Percentiles rank a stretch among this genome's conserved stretches.
phyloP scores from a whole-genome alignment of 2,888 invertebrate genomes.

The Cepaea hortensis region DNA sequence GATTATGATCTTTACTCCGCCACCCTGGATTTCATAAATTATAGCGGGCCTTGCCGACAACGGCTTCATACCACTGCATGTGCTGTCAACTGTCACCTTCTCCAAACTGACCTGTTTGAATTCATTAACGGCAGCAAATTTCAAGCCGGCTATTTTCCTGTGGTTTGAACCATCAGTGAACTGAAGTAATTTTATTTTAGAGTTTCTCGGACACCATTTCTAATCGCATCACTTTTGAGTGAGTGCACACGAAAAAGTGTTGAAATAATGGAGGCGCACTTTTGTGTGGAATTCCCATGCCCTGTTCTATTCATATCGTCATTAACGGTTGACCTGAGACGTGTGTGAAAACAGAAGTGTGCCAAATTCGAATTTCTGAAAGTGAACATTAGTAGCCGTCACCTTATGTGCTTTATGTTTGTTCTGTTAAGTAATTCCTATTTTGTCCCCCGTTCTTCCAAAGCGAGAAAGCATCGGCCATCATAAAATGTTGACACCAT shows the following conservation, averaged over 20 bases:
- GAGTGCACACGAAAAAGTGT: not conserved
- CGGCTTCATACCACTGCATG: too few species aligned
- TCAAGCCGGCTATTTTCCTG: too few species aligned
- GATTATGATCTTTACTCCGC: too few species aligned
- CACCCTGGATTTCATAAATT: too few species aligned
- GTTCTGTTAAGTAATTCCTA: not conserved
- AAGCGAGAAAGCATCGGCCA: not conserved
- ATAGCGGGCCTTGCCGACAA: too few species aligned
- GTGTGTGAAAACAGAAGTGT: not conserved
- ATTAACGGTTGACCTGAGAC: not conserved
- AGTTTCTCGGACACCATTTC: not conserved
- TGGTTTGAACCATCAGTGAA: not conserved
- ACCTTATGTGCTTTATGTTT: not conserved
- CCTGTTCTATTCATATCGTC: not conserved
- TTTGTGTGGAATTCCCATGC: not conserved
- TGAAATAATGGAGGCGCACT: not conserved
- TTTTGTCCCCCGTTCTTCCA: not conserved
- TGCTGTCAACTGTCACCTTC: not conserved
- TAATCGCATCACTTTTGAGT: not conserved
- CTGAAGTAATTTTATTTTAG: not conserved
- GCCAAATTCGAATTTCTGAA: too few species aligned
- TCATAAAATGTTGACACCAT: not conserved
- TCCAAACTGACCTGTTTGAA: not conserved
- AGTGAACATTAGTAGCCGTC: not conserved
- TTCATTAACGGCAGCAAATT: not conserved